Base-by-base conservation (phyloP, 1,140 invertebrate species). In the Schmidtea mediterranea region DNA sequence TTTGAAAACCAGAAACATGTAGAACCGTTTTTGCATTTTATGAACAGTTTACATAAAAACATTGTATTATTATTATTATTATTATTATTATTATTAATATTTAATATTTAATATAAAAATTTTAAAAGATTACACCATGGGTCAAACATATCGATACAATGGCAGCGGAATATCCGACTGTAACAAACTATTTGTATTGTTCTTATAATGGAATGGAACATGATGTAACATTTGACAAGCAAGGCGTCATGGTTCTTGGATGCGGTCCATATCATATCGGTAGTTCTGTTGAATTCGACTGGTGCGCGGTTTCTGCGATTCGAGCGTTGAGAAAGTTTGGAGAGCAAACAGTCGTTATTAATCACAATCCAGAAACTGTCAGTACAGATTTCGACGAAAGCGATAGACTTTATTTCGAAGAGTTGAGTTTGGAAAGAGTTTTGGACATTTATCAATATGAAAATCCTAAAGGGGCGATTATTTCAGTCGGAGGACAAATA, bases 81-180 rank as follows among this genome's bases (percentile, higher is more conserved):
- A 32, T 32, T 6, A 32, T 32, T 32, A 6, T 32, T 32, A 6
- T 32, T 32, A 32, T 32, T 32, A 10, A 32, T 6, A 32, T 32
- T 32, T 32, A 32, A n/a, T n/a, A n/a, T n/a, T n/a, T n/a, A n/a
- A n/a, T n/a, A n/a, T n/a, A n/a, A n/a, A n/a, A n/a, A n/a, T 19
- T 19, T 23, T 41, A 6, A 45, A 24, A 40, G 8, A 53, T 59
- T 36, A 52, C 15, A 21, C 58, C 58, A 1, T 59, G 55, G 55
- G 56, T 59, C 13, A 59, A 59, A 53, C 50, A 58, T 53, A 59
- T 59, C 51, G 58, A 59, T 50, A 59, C 58, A 23, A 55, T 59
- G 56, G 58, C 58, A 38, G 58, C 56, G 16, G 58, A 59, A 48
- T 59, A 58, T 39, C 58, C 58, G 12, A 55, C 56, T 16, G 37